Evolutionary conservation across 2,113 vertebrate species (phyloP).

Genomic region (Thryonomys swinderianus): DNA sequence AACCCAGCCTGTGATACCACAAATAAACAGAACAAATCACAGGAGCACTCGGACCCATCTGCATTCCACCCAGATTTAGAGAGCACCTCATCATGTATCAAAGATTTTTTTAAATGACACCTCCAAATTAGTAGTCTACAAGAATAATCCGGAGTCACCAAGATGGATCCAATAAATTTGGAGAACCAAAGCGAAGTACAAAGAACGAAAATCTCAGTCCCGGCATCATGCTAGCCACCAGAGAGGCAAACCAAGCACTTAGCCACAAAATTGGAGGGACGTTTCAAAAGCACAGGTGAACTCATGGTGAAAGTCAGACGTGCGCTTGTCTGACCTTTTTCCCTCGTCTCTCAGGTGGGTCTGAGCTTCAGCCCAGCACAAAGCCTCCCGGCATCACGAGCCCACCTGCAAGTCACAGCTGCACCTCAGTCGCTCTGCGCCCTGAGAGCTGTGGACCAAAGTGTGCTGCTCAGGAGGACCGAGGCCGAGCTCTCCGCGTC

Average conservation of each 20-base stretch:
- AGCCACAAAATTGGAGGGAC: neutral
- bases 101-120: neutral
- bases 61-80: neutral
- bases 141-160: neutral
- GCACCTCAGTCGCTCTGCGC: conserved; percentile 91
- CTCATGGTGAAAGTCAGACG: neutral
- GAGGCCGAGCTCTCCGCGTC: conserved; percentile 85
- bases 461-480: conserved; percentile 88
- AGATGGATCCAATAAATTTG: neutral
- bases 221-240: neutral
- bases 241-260: neutral
- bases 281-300: neutral
- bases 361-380: conserved; percentile 85
- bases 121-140: neutral
- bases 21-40: neutral
- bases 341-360: conserved; percentile 81
- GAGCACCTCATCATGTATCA: neutral
- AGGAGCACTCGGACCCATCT: neutral
- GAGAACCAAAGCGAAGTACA: neutral
- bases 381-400: conserved; percentile 86
- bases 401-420: conserved; percentile 83
- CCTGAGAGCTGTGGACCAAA: conserved; percentile 90
- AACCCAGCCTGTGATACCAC: neutral
- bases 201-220: neutral
- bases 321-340: conserved; percentile 21